Evolutionary conservation across 1,140 invertebrate species (phyloP), one percentile per base, ranked within the genome.

Genomic region (Drosophila kikkawai): DNA sequence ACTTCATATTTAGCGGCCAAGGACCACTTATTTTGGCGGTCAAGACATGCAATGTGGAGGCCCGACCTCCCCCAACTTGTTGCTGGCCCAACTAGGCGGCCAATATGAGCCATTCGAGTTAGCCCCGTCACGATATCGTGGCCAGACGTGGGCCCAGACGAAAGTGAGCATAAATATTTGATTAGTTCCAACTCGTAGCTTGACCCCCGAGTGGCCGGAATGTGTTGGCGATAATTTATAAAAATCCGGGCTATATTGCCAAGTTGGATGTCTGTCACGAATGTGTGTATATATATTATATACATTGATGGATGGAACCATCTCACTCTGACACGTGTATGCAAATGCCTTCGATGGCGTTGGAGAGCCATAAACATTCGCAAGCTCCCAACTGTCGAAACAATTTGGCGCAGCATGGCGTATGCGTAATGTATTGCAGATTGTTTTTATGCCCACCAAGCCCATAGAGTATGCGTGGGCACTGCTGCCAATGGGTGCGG

Each of bases 341-440:
- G 66, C 64, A 79, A 82, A 79, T 69, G 59, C 42, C 57, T 42
- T 60, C 53, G 22, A 59, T 45, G 17, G 42, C 44, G 19, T 11
- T 39, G 37, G 55, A 47, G 51, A 47, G 26, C 37, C 64, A 69
- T 59, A 65, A 61, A 47, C 45, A 45, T 57, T 47, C 61, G 56
- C 59, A 15, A 32, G 66, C 41, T 75, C 67, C 56, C 41, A 76
- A 50, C 71, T 80, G 73, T 84, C 77, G 61, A 74, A 85, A 77
- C 83, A 68, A 82, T 86, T 84, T 80, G 60, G 61, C 83, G 34
- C 83, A 83, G 57, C 84, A 73, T 68, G 76, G 84, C 80, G 84
- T 87, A 87, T 88, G 42, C 77, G 70, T 78, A 88, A 83, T 87
- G 75, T 83, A 79, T 64, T 65, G 70, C 60, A 87, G 73, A 82